Conservation (phyloP, 53 echinoderm and acorn worm genomes). For the Arbacia lixula region DNA sequence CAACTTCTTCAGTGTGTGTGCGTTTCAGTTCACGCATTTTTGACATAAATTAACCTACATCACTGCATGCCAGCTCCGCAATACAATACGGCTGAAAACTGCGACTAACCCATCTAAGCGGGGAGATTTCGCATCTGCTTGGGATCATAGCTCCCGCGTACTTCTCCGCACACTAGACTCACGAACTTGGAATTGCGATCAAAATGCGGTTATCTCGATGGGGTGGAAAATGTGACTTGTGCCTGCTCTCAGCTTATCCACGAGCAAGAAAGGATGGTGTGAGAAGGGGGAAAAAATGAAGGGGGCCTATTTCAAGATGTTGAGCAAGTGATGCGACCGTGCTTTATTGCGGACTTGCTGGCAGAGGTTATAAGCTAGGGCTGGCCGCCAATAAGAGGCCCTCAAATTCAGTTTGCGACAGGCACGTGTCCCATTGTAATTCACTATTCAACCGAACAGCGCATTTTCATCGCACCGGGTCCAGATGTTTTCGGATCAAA, state of each 20-base stretch:
- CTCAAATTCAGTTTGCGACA: slow-evolving; percentile 56
- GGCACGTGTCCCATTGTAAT: slow-evolving; percentile 59
- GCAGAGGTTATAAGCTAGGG: slow-evolving; percentile 44
- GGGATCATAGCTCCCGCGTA: slow-evolving; percentile 39
- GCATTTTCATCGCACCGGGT: slow-evolving; percentile 54
- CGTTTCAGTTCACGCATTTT: too few species aligned
- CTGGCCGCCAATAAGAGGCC: slow-evolving; percentile 32
- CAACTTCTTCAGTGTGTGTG: too few species aligned
- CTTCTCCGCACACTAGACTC: too few species aligned
- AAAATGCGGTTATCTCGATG: too few species aligned
- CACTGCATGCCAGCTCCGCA: too few species aligned
- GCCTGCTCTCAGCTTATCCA: too few species aligned
- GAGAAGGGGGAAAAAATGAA: background rate
- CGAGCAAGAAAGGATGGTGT: background rate
- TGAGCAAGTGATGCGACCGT: slow-evolving; percentile 1
- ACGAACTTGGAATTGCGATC: too few species aligned
- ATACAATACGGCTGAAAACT: slow-evolving; percentile 8
- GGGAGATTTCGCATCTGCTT: slow-evolving; percentile 37
- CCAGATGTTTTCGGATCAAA: slow-evolving; percentile 62
- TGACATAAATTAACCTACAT: too few species aligned
- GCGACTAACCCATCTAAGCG: too few species aligned
- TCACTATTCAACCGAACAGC: slow-evolving; percentile 57
- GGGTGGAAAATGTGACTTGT: too few species aligned
- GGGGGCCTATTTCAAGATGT: slow-evolving; percentile 38
- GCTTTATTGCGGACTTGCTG: slow-evolving; percentile 28